A percentile compares a stretch with the other conserved stretches of the same genome.
phyloP scores from a whole-genome alignment of 2,113 vertebrate species.

The Suricata suricatta region DNA sequence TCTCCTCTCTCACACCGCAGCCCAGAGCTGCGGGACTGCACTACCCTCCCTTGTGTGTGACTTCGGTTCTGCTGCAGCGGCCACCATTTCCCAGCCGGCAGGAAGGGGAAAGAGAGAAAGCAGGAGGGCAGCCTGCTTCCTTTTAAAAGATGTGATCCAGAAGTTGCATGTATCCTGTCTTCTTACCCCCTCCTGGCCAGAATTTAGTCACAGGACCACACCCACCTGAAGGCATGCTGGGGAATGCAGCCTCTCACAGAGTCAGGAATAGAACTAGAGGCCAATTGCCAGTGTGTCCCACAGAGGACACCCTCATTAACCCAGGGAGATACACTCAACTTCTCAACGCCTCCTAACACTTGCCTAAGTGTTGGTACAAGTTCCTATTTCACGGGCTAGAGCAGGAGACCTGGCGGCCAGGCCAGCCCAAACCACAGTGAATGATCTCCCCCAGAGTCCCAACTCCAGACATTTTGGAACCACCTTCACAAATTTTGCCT shows the following conservation, averaged over 20 bases:
- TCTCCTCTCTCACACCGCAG: neutral
- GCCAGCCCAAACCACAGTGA: neutral
- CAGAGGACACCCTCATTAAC: neutral
- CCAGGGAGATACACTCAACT: neutral
- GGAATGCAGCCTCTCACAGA: neutral
- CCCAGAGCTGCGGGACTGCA: neutral
- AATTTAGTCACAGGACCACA: neutral
- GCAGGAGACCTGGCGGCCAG: neutral
- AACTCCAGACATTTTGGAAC: neutral
- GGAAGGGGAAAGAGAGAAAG: neutral
- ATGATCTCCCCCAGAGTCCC: neutral
- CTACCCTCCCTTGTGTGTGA: rapidly evolving
- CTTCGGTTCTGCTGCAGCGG: neutral
- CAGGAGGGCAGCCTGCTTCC: neutral
- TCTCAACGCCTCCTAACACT: neutral
- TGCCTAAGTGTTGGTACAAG: neutral
- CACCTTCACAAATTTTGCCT: neutral
- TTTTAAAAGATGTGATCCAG: neutral
- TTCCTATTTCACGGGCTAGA: neutral
- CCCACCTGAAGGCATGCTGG: neutral
- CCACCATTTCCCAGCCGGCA: neutral
- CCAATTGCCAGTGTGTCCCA: neutral
- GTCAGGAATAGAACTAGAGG: neutral
- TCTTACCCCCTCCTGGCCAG: neutral
- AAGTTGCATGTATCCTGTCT: neutral